Base-by-base conservation (phyloP, 1,140 invertebrate genomes). In the Drusus annulatus region DNA sequence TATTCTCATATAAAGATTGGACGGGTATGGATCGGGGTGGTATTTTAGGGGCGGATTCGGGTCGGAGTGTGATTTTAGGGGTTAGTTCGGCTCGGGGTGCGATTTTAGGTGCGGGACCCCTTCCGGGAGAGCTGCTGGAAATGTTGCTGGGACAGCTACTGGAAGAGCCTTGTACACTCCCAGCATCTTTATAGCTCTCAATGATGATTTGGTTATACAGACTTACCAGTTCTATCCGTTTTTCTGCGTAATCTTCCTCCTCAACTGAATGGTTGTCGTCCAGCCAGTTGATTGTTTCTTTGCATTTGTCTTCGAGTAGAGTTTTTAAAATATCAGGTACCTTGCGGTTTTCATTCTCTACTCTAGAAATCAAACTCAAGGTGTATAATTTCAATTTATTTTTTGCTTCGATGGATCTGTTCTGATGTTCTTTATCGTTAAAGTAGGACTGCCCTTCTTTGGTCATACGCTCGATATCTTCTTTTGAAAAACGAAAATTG, bases 311-410 rank as follows among this genome's bases (percentile, higher is more conserved):
- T 81, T 95, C 84, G 81, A 99, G 95, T 17, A 91, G 93, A 82
- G 94, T 95, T 87, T 96, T 96, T 85, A 99, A 98, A 13, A 93
- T 89, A 76, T 96, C 96, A 13, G 93, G 91, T 84, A 99, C 96
- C 87, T 96, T 97, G 82, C 98, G 92, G 85, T 96, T 96, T 31
- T 98, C 97, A 87, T 96, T 94, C 85, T 96, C 94, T 86, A 95
- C 94, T 17, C 97, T 98, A 73, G 95, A 95, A 92, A 98, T 98
- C 94, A 99, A 98, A 92, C 97, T 97, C 92, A 98, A 99, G 89
- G 96, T 97, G 89, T 99, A 99, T 58, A 96, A 97, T 87, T 99
- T 98, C 1, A 99, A 91, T 16, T 91, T 92, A 86, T 99, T 98
- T 92, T 98, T 98, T 69, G 97, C 93, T 54, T 93, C 87, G 84